Conservation (phyloP, 2,888 invertebrate species). For the Acleris holmiana region DNA sequence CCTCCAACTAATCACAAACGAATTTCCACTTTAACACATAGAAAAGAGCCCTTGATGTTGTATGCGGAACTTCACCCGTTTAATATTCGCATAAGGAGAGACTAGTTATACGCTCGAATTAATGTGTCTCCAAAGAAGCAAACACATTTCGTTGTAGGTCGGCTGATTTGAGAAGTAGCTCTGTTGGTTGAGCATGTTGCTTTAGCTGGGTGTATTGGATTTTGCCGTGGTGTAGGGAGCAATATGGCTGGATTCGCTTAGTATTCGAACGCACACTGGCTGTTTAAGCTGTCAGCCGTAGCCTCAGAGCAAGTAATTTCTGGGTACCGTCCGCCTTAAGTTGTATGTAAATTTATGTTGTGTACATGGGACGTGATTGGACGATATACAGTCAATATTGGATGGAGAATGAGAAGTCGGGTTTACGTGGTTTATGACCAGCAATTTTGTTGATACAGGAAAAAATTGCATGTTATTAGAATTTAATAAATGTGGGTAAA, state of each 20-base stretch:
- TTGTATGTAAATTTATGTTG: constrained; percentile 37
- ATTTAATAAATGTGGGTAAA: no score
- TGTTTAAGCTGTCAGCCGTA: constrained; percentile 32
- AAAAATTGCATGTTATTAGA: no score
- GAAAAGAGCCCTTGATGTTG: constrained; percentile 33
- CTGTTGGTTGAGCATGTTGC: neutral
- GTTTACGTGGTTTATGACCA: no score
- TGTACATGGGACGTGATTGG: constrained; percentile 28
- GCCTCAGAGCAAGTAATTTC: constrained; percentile 31
- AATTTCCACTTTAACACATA: constrained; percentile 42
- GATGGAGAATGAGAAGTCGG: no score
- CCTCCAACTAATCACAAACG: constrained; percentile 34
- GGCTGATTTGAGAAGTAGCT: constrained; percentile 23
- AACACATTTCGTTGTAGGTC: constrained; percentile 38
- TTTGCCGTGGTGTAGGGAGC: constrained; percentile 19
- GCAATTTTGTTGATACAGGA: no score
- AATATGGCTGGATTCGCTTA: constrained; percentile 37
- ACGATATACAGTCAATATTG: constrained; percentile 26
- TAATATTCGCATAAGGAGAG: constrained; percentile 51
- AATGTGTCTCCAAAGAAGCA: constrained; percentile 48
- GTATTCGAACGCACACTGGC: constrained; percentile 37
- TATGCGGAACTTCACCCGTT: constrained; percentile 36
- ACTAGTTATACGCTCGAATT: constrained; percentile 53
- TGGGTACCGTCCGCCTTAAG: constrained; percentile 28
- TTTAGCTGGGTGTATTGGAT: constrained; percentile 17